Percentiles rank a stretch among this genome's conserved stretches.
phyloP scores from a whole-genome alignment of 2,797 vertebrate species.

The Sciaenops ocellatus region DNA sequence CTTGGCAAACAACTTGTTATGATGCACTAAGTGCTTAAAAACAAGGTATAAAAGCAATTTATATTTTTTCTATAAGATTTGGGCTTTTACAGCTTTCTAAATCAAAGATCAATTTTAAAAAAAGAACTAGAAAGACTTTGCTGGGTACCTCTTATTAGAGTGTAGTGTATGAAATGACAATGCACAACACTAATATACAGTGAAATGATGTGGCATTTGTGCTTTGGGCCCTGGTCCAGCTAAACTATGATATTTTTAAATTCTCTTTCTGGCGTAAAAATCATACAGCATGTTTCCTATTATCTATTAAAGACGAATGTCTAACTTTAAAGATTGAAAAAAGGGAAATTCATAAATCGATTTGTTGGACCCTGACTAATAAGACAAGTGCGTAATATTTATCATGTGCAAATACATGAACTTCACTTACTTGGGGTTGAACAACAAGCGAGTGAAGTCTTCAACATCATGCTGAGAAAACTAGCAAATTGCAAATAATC shows the following conservation, averaged over 20 bases:
- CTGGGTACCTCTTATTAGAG: constrained; percentile 45
- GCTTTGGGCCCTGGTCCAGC: constrained; percentile 63
- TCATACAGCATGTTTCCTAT: constrained; percentile 4
- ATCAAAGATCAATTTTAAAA: constrained; percentile 31
- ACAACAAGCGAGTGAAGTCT: constrained; percentile 50
- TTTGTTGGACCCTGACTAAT: constrained; percentile 47
- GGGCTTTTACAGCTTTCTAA: constrained; percentile 26
- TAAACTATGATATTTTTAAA: constrained; percentile 42
- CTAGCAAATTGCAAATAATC: constrained; percentile 46
- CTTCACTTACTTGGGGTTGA: constrained; percentile 40
- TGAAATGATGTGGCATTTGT: constrained; percentile 75
- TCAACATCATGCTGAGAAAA: constrained; percentile 48
- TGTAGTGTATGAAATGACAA: constrained; percentile 61
- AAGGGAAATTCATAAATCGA: constrained; percentile 49
- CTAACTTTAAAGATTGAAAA: constrained; percentile 31
- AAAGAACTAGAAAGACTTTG: constrained; percentile 34
- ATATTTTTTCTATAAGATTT: constrained; percentile 5
- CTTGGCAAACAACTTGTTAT: constrained; percentile 11
- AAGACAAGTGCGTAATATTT: constrained; percentile 52
- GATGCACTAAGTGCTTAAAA: constrained; percentile 26
- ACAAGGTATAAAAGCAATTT: not conserved
- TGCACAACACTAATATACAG: constrained; percentile 80
- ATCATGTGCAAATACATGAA: constrained; percentile 51
- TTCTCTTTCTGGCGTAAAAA: constrained; percentile 25
- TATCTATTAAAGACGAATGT: constrained; percentile 37